A percentile compares a stretch with the other conserved stretches of the same genome.
These are phyloP conservation scores for Blastobasis adustella DNA, from an alignment of 2,888 invertebrate species.

Conservation along the genomic window DNA sequence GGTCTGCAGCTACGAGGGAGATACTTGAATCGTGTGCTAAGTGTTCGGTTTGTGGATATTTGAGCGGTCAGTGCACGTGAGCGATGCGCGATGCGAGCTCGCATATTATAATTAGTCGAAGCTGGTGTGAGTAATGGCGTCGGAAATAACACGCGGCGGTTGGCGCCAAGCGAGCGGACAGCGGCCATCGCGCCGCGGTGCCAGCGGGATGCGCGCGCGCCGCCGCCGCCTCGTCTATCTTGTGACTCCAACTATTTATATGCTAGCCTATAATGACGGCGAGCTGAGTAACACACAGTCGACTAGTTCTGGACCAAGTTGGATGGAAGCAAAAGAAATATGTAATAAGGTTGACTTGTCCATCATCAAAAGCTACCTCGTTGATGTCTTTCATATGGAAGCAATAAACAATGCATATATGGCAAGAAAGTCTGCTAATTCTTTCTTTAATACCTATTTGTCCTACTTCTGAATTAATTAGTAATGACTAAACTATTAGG, in stretches of 20 bases:
- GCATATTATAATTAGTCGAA: constrained; percentile 70
- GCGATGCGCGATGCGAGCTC: constrained; percentile 40
- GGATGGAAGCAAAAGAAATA: no score
- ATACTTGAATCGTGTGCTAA: no score
- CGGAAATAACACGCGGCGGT: constrained; percentile 65
- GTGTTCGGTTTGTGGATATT: constrained; percentile 19
- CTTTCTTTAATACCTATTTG: no score
- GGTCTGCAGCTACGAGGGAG: no score
- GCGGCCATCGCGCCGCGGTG: constrained; percentile 27
- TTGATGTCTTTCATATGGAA: no score
- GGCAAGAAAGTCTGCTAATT: no score
- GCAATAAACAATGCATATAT: no score
- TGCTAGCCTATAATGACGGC: constrained; percentile 25
- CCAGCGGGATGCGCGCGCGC: constrained; percentile 29
- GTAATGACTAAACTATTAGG: no score
- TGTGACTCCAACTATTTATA: constrained; percentile 50
- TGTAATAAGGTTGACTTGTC: no score
- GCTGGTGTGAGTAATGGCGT: constrained; percentile 70
- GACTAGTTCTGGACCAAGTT: no score
- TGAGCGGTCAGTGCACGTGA: constrained; percentile 46
- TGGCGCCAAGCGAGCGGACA: constrained; percentile 57
- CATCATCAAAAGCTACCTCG: no score
- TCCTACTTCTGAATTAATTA: no score
- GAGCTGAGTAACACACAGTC: constrained; percentile 35
- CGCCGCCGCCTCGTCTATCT: constrained; percentile 61